Conservation (phyloP, 2,888 invertebrate genomes). For the Chirona hameri region DNA sequence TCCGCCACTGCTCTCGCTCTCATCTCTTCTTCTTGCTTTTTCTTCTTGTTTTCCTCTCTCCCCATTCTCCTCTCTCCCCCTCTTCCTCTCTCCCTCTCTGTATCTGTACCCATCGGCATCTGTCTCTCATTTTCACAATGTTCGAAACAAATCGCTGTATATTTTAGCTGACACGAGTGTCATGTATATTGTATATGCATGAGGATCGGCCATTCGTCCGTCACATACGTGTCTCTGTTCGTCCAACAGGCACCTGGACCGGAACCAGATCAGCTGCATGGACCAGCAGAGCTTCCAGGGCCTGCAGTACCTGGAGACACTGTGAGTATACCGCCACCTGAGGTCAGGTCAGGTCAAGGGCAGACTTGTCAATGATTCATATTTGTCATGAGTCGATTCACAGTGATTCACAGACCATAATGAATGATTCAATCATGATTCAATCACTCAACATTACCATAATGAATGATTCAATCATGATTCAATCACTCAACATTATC, state of each 20-base stretch:
- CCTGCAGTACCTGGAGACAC: conserved; percentile 55
- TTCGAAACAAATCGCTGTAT: no score
- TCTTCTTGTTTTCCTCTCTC: not conserved
- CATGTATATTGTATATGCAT: not conserved
- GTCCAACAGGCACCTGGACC: conserved; percentile 73
- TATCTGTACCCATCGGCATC: not conserved
- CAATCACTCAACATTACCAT: no score
- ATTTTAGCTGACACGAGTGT: not conserved
- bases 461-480: no score
- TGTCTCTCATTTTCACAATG: no score
- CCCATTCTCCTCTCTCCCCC: not conserved
- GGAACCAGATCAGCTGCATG: conserved; percentile 89
- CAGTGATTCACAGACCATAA: no score
- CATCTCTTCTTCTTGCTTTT: not conserved
- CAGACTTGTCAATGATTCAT: no score
- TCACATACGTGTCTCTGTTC: not conserved
- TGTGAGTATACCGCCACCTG: conserved; percentile 46
- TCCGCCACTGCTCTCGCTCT: not conserved
- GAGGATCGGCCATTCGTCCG: not conserved
- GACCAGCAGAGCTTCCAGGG: conserved; percentile 85
- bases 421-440: no score
- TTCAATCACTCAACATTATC: no score
- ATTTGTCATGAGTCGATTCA: no score
- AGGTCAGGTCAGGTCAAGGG: no score
- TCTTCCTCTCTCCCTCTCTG: not conserved